Base-by-base conservation (phyloP, 2,797 vertebrate genomes). In the Eupleurogrammus muticus region DNA sequence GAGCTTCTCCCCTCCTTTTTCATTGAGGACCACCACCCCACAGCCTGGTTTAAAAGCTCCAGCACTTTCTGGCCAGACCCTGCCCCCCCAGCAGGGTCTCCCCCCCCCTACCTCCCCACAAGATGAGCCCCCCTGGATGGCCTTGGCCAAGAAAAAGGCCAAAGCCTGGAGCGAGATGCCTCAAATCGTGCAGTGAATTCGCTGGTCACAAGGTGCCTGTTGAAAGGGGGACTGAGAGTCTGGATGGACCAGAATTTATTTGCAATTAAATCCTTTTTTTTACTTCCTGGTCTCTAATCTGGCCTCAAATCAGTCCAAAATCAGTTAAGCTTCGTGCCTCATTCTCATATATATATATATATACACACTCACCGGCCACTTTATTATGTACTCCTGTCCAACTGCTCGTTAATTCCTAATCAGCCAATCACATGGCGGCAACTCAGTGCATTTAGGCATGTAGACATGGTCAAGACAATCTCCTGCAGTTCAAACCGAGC, bases 141-240 rank as follows among this genome's bases (percentile, higher is more conserved):
- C 95, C 1, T 71, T 99, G 80, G 96, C 97, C 83, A 97, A 97
- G 93, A 96, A 98, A 89, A 99, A 98, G 88, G 94, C 96, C 82
- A 95, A 98, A 90, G 97, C 96, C 5, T 98, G 97, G 96, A 98
- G 96, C 32, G 95, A 96, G 75, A 96, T 96, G 93, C 93, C 95
- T 12, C 95, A 97, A 83, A 95, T 92, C 1, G 95, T 96, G 40
- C 94, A 97, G 85, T 96, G 95, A 92, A 28, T 3, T 6, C 3
- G 28, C 28, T 10, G 0, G 9, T 4, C 21, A 3, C 55, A 11
- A n/a, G 6, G 28, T 42, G 42, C n/a, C n/a, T n/a, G n/a, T n/a
- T n/a, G n/a, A n/a, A n/a, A 66, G 23, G 7, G 11, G 54, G 32
- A 12, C 66, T 9, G 4, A 46, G 35, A 69, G 65, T 50, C 53